phyloP scores from a whole-genome alignment of 2,888 invertebrate species.

The Nomada ruficornis region DNA sequence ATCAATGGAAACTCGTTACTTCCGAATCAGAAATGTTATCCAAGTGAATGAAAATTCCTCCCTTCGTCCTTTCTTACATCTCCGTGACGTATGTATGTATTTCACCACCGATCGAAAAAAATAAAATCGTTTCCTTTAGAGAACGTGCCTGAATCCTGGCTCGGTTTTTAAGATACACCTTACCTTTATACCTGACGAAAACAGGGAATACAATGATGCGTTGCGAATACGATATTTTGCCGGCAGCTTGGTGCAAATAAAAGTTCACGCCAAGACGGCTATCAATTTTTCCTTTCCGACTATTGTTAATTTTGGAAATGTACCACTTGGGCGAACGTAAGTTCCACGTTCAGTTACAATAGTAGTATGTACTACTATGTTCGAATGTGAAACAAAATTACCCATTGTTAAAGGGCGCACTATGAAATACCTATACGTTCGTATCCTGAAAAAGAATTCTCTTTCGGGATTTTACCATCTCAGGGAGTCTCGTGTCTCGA shows the following conservation, averaged over 20 bases:
- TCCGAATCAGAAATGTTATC: slow-evolving; percentile 6
- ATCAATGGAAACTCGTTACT: slow-evolving; percentile 35
- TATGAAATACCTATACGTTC: slow-evolving; percentile 48
- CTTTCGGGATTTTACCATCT: slow-evolving; percentile 32
- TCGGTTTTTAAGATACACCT: slow-evolving; percentile 33
- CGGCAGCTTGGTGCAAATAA: slow-evolving; percentile 9
- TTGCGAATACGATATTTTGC: slow-evolving; percentile 39
- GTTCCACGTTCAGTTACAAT: not conserved
- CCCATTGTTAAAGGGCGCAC: slow-evolving; percentile 21
- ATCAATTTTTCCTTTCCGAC: slow-evolving; percentile 37
- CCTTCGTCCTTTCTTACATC: not conserved
- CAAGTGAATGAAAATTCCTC: slow-evolving; percentile 23
- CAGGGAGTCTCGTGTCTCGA: slow-evolving; percentile 43
- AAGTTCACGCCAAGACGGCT: slow-evolving; percentile 14
- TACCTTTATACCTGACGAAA: slow-evolving; percentile 41
- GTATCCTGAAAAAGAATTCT: slow-evolving; percentile 26
- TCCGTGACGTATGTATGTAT: no score
- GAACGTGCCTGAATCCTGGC: slow-evolving; percentile 40
- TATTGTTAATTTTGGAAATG: slow-evolving; percentile 42
- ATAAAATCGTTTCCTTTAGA: slow-evolving; percentile 23
- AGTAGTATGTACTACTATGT: not conserved
- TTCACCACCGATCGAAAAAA: not conserved
- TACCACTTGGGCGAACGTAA: slow-evolving; percentile 52
- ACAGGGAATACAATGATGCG: slow-evolving; percentile 40
- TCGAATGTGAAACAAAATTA: not conserved